A percentile compares a stretch with the other conserved stretches of the same genome.
Evolutionary conservation across 23 tunicate genomes (phyloP).

Genomic region (Clavelina lepadiformis): DNA sequence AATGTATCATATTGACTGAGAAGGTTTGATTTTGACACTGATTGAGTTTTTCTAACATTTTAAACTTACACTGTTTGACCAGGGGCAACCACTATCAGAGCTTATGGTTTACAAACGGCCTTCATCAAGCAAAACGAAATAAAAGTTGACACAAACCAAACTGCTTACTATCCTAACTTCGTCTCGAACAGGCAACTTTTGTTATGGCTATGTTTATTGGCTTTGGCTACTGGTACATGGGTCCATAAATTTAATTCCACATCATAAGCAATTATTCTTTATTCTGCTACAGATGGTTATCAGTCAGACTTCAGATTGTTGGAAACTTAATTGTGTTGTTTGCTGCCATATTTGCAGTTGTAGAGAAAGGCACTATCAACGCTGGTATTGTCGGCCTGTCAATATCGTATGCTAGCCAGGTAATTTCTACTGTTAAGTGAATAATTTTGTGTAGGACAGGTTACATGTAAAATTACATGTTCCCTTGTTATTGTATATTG

Average conservation of each 20-base stretch:
- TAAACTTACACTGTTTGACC: slow-evolving; percentile 4
- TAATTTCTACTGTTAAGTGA: no score
- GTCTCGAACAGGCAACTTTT: slow-evolving; percentile 57
- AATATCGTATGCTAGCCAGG: slow-evolving; percentile 57
- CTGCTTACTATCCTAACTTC: slow-evolving; percentile 40
- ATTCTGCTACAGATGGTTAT: slow-evolving; percentile 40
- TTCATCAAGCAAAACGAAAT: slow-evolving; percentile 36
- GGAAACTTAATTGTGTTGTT: slow-evolving; percentile 40
- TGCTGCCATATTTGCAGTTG: slow-evolving; percentile 60
- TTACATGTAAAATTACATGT: no score
- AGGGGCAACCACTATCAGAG: slow-evolving; percentile 60
- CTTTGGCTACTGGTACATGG: not conserved
- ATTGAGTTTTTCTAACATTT: no score
- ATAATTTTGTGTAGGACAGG: no score
- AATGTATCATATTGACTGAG: no score
- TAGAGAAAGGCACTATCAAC: slow-evolving; percentile 21
- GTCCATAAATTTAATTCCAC: not conserved
- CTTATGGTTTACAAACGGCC: slow-evolving; percentile 12
- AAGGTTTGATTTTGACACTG: no score
- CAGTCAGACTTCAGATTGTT: slow-evolving; percentile 44
- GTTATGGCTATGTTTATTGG: not conserved
- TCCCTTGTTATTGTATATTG: no score
- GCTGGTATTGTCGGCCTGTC: slow-evolving; percentile 49
- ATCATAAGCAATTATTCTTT: not conserved
- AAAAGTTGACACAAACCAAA: slow-evolving; percentile 35